phyloP scores from a whole-genome alignment of 2,888 invertebrate species.

The Orchestes rusci region DNA sequence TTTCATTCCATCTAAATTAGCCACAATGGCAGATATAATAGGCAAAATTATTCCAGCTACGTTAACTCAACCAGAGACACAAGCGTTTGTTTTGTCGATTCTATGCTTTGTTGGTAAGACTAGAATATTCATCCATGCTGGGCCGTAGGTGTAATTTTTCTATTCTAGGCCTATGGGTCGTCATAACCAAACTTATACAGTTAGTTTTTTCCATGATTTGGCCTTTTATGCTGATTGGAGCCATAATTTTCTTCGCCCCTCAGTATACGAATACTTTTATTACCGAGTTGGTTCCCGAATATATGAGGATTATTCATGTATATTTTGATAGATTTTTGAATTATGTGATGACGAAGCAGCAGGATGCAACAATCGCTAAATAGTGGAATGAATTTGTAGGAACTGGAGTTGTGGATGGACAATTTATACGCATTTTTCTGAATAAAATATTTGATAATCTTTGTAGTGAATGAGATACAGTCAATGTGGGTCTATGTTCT shows the following conservation, averaged over 20 bases:
- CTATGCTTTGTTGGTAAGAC: neutral
- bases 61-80: neutral
- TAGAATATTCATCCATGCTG: no score
- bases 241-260: neutral
- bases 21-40: neutral
- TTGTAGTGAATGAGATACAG: no score
- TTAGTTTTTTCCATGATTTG: neutral
- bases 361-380: no score
- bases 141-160: no score
- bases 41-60: neutral
- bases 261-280: neutral
- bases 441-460: no score
- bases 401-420: no score
- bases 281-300: neutral
- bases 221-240: neutral
- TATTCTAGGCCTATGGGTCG: neutral
- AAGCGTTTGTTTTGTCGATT: neutral
- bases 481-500: no score
- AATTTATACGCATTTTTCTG: no score
- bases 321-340: neutral
- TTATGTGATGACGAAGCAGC: neutral
- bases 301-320: neutral
- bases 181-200: neutral
- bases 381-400: no score
- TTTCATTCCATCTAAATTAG: no score